Percentiles rank a stretch among this genome's conserved stretches.
These are phyloP conservation scores for Caenorhabditis sp. DNA, from an alignment of 2,888 invertebrate species.

Conservation along the genomic window DNA sequence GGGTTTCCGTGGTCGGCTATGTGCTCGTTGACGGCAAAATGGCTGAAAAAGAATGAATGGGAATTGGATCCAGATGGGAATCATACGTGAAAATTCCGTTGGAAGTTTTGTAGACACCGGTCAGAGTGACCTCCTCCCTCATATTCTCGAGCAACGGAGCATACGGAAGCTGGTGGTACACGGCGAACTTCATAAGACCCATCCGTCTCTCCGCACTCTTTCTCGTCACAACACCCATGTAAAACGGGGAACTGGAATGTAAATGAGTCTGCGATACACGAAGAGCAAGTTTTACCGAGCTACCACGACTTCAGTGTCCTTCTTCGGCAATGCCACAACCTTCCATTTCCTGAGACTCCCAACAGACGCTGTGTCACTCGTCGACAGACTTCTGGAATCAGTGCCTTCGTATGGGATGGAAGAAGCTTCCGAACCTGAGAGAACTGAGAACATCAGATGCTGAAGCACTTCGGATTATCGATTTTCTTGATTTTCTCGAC, in stretches of 20 bases:
- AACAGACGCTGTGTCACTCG: no score
- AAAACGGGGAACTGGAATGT: neutral
- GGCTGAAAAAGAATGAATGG: constrained; percentile 1
- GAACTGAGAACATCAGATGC: no score
- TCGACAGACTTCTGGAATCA: no score
- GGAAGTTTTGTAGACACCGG: constrained; percentile 5
- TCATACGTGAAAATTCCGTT: neutral
- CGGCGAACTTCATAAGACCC: neutral
- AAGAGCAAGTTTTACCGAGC: no score
- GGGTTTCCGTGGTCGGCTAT: neutral
- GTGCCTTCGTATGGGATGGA: no score
- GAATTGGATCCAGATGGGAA: neutral
- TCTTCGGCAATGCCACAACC: no score
- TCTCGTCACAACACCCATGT: constrained; percentile 18
- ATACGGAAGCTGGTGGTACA: constrained; percentile 21
- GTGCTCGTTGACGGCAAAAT: constrained; percentile 18
- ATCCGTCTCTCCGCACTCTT: constrained; percentile 4
- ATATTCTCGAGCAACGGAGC: constrained; percentile 17
- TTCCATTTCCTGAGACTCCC: no score
- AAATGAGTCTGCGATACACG: neutral
- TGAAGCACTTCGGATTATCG: neutral
- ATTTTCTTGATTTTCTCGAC: neutral
- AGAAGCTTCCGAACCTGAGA: no score
- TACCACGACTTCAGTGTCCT: no score
- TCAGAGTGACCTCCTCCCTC: constrained; percentile 2